Conservation (phyloP, 2,113 vertebrate species). For the Anoura caudifer region DNA sequence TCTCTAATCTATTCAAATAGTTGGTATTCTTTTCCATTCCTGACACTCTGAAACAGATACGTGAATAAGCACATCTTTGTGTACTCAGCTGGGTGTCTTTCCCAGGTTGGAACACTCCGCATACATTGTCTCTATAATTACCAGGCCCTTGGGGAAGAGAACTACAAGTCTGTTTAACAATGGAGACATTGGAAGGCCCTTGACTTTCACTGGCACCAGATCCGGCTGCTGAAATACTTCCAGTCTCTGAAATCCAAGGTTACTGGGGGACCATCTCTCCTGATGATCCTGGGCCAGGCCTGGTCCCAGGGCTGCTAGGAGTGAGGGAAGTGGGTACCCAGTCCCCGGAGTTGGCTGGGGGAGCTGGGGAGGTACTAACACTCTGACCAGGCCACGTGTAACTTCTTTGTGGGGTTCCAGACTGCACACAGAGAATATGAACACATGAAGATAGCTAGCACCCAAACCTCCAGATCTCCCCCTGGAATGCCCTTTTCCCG, state of each 20-base stretch:
- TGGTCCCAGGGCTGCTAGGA: neutral
- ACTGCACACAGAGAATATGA: neutral
- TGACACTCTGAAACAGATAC: neutral
- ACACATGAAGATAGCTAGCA: neutral
- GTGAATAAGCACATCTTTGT: constrained; percentile 31
- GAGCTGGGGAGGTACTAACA: neutral
- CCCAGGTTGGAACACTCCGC: neutral
- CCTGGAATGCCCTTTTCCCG: neutral
- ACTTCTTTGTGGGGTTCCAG: neutral
- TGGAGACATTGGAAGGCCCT: neutral
- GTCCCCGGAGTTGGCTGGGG: neutral
- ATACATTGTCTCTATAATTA: neutral
- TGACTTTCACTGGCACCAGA: neutral
- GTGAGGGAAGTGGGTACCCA: neutral
- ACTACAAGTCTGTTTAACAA: neutral
- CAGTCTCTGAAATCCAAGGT: neutral
- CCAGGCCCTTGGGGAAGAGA: neutral
- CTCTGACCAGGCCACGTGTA: neutral
- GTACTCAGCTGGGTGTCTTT: neutral
- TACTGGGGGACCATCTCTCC: neutral
- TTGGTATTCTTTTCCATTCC: constrained; percentile 13
- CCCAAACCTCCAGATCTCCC: neutral
- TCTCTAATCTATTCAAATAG: neutral
- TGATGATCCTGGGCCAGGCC: neutral
- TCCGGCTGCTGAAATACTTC: neutral